phyloP scores from a whole-genome alignment of 2,113 vertebrate genomes.

The Thalassoma bifasciatum region DNA sequence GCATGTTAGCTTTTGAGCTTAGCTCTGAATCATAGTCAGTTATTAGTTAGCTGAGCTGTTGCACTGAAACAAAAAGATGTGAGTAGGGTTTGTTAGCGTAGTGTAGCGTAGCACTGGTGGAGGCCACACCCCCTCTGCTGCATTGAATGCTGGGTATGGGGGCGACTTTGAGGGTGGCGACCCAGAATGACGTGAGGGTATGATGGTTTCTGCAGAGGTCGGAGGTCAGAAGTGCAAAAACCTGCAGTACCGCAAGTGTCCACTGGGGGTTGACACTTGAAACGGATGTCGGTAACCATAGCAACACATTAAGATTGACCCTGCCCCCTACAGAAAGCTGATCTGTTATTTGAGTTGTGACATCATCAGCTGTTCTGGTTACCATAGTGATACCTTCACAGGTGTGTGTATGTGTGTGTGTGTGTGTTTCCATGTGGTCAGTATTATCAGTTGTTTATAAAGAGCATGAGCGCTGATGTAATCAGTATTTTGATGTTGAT shows the following conservation, averaged over 20 bases:
- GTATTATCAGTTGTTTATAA: too few species aligned
- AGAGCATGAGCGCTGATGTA: background rate
- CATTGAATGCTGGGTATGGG: background rate
- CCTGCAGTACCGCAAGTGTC: too few species aligned
- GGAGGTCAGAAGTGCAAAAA: too few species aligned
- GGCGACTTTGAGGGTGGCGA: background rate
- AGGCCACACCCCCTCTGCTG: background rate
- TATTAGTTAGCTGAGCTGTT: conserved; percentile 8
- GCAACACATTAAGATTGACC: background rate
- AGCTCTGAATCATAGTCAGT: background rate
- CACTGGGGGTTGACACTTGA: too few species aligned
- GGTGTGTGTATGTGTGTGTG: background rate
- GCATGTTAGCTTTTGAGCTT: conserved; percentile 6
- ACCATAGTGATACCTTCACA: conserved; percentile 3
- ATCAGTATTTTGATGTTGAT: background rate
- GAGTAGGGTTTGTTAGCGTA: conserved; percentile 18
- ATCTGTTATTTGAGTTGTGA: conserved; percentile 15
- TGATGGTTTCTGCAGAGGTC: background rate
- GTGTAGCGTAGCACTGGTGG: conserved; percentile 1
- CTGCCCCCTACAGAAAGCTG: background rate
- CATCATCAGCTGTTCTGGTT: background rate
- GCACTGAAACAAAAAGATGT: conserved; percentile 31
- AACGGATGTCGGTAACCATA: conserved; percentile 1
- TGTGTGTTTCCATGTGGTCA: too few species aligned
- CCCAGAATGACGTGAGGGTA: background rate